A percentile compares a stretch with the other conserved stretches of the same genome.
Conservation (phyloP, 2,113 vertebrate genomes). For the Tichodroma muraria region DNA sequence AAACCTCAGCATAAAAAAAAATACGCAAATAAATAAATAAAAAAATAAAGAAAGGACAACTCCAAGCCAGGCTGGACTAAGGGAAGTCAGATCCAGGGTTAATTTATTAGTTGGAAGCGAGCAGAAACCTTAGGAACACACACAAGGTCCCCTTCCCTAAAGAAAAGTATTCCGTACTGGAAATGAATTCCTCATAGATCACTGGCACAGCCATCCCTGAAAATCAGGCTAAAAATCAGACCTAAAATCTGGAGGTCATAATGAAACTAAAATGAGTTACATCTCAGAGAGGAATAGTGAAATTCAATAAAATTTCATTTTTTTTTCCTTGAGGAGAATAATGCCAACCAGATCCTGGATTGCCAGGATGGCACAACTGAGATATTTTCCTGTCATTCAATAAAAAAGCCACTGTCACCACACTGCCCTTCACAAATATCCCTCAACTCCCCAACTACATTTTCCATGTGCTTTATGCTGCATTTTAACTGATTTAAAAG, state of each 20-base stretch:
- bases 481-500: not conserved
- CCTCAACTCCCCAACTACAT: not conserved
- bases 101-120: not conserved
- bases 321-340: not conserved
- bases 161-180: not conserved
- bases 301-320: fast-evolving
- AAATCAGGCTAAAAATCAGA: not conserved
- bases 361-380: not conserved
- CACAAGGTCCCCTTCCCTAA: not conserved
- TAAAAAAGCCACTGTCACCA: not conserved
- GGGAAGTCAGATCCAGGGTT: not conserved
- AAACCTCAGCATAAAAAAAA: not conserved
- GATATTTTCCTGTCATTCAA: not conserved
- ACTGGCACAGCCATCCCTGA: not conserved
- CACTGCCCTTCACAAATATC: fast-evolving
- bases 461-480: not conserved
- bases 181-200: not conserved
- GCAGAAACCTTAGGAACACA: not conserved
- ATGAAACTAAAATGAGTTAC: not conserved
- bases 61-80: not conserved
- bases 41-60: not conserved
- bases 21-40: too few relatives aligned
- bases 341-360: not conserved
- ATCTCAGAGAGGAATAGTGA: not conserved
- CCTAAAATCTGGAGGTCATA: not conserved